Evolutionary conservation across 2,113 vertebrate species (phyloP).

Genomic region (Rafetus swinhoei): DNA sequence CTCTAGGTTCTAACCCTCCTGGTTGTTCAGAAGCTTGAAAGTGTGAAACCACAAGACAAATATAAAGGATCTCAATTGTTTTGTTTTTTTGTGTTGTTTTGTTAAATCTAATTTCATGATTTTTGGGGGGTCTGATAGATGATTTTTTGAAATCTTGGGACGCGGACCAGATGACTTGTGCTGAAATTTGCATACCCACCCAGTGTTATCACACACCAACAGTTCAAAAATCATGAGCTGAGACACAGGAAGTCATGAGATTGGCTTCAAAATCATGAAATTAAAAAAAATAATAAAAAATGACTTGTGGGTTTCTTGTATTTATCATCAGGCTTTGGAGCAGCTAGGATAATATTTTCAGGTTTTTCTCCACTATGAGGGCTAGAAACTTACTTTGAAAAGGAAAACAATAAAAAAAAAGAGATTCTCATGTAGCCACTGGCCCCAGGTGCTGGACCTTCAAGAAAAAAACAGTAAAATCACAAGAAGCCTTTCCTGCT

Average conservation of each 20-base stretch:
- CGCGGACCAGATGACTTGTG: neutral
- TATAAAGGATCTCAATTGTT: neutral
- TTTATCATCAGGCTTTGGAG: neutral
- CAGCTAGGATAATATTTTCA: neutral
- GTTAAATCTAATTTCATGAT: neutral
- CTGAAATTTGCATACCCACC: neutral
- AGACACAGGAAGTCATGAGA: neutral
- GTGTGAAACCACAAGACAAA: neutral
- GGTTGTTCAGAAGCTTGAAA: neutral
- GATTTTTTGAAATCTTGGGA: neutral
- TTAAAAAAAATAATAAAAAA: neutral
- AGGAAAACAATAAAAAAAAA: neutral
- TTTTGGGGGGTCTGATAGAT: neutral
- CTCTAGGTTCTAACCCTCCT: neutral
- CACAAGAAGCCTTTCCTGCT: neutral
- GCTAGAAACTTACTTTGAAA: neutral
- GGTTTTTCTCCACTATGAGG: neutral
- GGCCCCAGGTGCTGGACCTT: neutral
- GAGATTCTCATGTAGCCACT: neutral
- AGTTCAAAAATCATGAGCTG: neutral
- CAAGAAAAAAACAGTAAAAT: neutral
- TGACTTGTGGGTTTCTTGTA: neutral
- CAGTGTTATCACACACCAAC: neutral
- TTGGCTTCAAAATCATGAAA: neutral
- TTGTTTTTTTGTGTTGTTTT: neutral